Evolutionary conservation across 2,888 invertebrate genomes (phyloP), one percentile per base, ranked within the genome.

Genomic region (Heteromurus nitidus): DNA sequence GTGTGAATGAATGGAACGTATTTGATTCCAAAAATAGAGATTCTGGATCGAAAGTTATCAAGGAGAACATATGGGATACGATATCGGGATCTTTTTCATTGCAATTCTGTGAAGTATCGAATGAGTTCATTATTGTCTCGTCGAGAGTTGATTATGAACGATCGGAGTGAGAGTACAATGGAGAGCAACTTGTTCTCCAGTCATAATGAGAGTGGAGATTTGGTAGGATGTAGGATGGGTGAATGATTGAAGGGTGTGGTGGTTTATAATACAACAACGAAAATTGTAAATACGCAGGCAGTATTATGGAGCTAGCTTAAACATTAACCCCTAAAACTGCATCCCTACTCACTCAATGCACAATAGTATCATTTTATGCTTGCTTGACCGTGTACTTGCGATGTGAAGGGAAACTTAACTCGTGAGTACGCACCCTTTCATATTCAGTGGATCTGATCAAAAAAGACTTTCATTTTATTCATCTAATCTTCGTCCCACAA

Each of bases 161-260:
- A 36, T 36, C 13, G 36, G 50, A 50, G 3, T 50, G 50, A 3
- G 20, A 53, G 20, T 58, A 55, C 7, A n/a, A n/a, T n/a, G n/a
- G n/a, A n/a, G n/a, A 65, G 31, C 31, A 50, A 55, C 55, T 74
- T 74, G 74, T 76, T 67, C 67, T 42, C 16, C 31, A 68, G 47
- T 68, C 55, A 67, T 68, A 68, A 76, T 68, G 58, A 47, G 60
- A 60, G 68, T 76, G 44, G 76, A 74, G 74, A 74, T 74, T 74
- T 74, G 65, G 65, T 16, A 55, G 31, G n/a, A 47, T 47, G n/a
- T n/a, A 13, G 31, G 50, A 20, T 50, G 36, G 7, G 36, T 30
- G 73, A 53, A 50, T 20, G 53, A 20, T 16, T 20, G 16, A 62
- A 73, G 62, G 62, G 62, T 73, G 62, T 58, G 73, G 73, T 74